Conservation (phyloP, 2,888 invertebrate species). For the Cremastinae sp. region DNA sequence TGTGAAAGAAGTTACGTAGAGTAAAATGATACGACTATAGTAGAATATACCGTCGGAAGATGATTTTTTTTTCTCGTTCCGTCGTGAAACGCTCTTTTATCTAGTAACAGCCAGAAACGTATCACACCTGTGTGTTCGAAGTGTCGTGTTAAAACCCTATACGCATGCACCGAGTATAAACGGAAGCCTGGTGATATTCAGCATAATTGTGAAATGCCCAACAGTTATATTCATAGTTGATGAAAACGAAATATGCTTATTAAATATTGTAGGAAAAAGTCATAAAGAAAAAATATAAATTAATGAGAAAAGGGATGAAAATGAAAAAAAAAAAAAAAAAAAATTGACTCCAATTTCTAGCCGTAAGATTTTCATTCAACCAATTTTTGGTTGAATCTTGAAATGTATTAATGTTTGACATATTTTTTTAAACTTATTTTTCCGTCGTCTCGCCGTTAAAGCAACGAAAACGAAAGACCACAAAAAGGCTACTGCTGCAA, state of each 20-base stretch:
- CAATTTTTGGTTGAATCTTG: constrained; percentile 25
- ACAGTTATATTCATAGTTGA: too few species aligned
- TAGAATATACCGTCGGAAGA: too few species aligned
- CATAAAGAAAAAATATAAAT: neutral
- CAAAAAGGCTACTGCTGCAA: constrained; percentile 2
- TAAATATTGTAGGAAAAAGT: constrained; percentile 42
- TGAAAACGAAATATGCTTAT: constrained; percentile 43
- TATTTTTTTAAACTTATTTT: constrained; percentile 7
- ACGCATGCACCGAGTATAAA: too few species aligned
- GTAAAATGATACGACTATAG: too few species aligned
- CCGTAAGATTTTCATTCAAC: too few species aligned
- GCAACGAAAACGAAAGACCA: too few species aligned
- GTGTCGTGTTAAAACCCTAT: too few species aligned
- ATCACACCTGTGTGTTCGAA: too few species aligned
- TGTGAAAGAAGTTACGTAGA: too few species aligned
- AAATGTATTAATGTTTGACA: constrained; percentile 1
- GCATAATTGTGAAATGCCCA: constrained; percentile 35
- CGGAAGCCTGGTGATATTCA: neutral
- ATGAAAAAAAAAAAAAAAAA: constrained; percentile 14
- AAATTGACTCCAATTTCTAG: neutral
- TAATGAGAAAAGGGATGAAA: neutral
- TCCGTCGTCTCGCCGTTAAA: constrained; percentile 2
- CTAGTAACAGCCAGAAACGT: too few species aligned
- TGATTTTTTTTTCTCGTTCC: too few species aligned
- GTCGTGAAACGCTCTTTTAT: too few species aligned